Conservation (phyloP, 2,888 invertebrate species). For the Melikaiella ostensackeni region DNA sequence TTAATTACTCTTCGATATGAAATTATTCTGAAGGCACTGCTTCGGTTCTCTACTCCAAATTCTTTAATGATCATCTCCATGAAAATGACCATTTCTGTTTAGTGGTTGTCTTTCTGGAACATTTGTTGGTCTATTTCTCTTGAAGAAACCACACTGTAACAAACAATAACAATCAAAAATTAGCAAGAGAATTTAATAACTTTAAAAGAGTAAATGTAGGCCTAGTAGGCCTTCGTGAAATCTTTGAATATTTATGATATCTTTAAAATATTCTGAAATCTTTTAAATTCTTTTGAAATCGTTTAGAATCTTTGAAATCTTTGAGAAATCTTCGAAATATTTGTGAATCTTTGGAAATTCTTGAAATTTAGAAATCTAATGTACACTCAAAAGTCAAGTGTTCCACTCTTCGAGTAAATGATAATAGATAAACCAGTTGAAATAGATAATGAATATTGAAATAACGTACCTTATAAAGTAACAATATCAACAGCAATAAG, state of each 20-base stretch:
- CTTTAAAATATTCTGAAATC: too few relatives aligned
- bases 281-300: too few relatives aligned
- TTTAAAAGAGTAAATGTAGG: background rate
- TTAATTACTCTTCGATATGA: constrained; percentile 29
- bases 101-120: constrained; percentile 91
- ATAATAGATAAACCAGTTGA: too few relatives aligned
- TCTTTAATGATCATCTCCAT: constrained; percentile 65
- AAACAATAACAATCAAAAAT: constrained; percentile 43
- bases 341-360: too few relatives aligned
- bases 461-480: constrained; percentile 88
- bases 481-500: constrained; percentile 86
- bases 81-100: constrained; percentile 84
- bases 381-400: too few relatives aligned
- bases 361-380: too few relatives aligned
- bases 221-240: too few relatives aligned
- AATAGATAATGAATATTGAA: constrained; percentile 10
- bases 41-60: background rate
- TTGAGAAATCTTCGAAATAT: too few relatives aligned
- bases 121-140: constrained; percentile 90
- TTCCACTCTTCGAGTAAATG: too few relatives aligned
- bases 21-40: constrained; percentile 20
- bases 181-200: background rate
- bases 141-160: constrained; percentile 94
- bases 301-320: too few relatives aligned
- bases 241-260: too few relatives aligned